These are phyloP conservation scores for Ceryle rudis DNA, from an alignment of 2,797 vertebrate genomes.

Conservation along the genomic window DNA sequence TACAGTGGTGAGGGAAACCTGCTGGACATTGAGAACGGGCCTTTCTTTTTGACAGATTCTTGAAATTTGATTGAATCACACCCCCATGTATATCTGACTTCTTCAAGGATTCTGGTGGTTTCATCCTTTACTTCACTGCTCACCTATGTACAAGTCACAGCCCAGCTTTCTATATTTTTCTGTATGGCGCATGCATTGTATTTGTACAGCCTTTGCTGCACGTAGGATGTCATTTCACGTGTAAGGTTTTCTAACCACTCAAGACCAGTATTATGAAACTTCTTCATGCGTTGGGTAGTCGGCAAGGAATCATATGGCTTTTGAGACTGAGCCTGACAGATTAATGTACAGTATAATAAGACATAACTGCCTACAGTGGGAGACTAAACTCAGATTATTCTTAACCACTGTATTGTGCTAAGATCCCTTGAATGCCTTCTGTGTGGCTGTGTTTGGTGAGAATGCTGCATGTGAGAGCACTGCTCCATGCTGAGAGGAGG, in stretches of 20 bases:
- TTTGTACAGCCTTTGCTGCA: background rate
- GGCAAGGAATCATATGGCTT: background rate
- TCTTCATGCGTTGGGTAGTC: background rate
- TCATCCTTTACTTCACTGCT: background rate
- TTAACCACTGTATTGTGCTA: background rate
- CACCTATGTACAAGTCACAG: background rate
- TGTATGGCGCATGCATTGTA: fast-evolving
- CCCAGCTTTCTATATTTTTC: background rate
- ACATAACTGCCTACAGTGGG: background rate
- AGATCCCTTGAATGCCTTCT: background rate
- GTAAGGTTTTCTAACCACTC: background rate
- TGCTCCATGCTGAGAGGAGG: background rate
- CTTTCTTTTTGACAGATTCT: background rate
- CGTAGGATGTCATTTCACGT: fast-evolving
- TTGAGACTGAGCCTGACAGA: background rate
- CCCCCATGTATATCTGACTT: background rate
- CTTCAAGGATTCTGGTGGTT: background rate
- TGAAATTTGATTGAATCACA: background rate
- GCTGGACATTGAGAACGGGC: background rate
- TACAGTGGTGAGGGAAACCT: background rate
- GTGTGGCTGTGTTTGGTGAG: background rate
- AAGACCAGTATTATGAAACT: background rate
- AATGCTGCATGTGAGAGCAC: background rate
- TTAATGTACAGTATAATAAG: fast-evolving
- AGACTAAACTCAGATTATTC: background rate